Evolutionary conservation across 2,888 invertebrate genomes (phyloP), one percentile per base, ranked within the genome.

Genomic region (Synanthedon vespiformis): DNA sequence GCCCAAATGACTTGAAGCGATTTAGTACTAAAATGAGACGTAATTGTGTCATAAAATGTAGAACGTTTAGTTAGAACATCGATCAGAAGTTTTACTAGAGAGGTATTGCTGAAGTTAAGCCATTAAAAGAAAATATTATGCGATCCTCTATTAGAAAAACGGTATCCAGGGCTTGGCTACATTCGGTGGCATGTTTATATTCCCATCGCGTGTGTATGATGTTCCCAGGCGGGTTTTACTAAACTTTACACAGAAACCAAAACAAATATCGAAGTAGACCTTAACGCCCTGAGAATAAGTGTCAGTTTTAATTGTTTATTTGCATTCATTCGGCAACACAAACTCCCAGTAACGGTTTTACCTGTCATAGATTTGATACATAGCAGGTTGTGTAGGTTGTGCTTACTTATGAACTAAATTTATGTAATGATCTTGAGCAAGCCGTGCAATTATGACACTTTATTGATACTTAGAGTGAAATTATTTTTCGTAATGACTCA

Each of bases 91-190:
- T 34, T 10, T 34, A 34, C 34, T 34, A 10, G 63, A 66, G 67
- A 67, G 59, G 65, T 61, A 73, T 71, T 66, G 69, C 68, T 59
- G 77, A 82, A 85, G 73, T 85, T 84, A 69, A 74, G 74, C 77
- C 80, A 77, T 85, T 83, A 83, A 69, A 74, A 75, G 71, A 74
- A 84, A 82, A 80, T 82, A 81, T 77, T 34, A 34, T 34, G 75
- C 74, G 74, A 80, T 75, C 76, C 72, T 79, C 79, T 82, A 84
- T 79, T 78, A 80, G 70, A 73, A 82, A 80, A 80, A 68, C 68
- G 70, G 74, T 67, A 40, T 68, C 58, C 62, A 63, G 65, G 64
- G 64, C 64, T 61, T 57, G 60, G 61, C 62, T 60, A 57, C 68
- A 62, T 62, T 61, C 65, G 60, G 63, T 73, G 70, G 72, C 75